Conservation (phyloP, 2,797 vertebrate genomes). For the Clangula hyemalis region DNA sequence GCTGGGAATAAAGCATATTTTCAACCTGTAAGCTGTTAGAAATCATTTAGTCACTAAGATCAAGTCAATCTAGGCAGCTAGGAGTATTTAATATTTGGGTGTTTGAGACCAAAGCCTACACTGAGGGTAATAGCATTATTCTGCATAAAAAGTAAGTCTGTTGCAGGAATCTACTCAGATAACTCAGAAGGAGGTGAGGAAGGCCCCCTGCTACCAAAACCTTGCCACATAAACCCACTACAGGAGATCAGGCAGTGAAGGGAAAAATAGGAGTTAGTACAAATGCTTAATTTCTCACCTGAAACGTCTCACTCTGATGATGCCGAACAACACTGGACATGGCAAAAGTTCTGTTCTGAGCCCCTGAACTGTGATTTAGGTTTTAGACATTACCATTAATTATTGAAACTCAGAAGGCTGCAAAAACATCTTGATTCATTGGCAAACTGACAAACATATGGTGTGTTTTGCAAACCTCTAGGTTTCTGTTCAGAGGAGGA, state of each 20-base stretch:
- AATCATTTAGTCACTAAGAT: neutral
- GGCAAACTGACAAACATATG: slow-evolving; percentile 86
- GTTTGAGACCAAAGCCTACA: neutral
- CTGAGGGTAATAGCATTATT: neutral
- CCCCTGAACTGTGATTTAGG: slow-evolving; percentile 78
- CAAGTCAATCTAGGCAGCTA: neutral
- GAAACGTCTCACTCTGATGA: slow-evolving; percentile 53
- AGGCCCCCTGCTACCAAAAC: neutral
- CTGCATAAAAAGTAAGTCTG: neutral
- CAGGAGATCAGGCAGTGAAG: neutral
- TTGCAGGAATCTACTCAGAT: neutral
- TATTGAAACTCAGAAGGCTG: slow-evolving; percentile 82
- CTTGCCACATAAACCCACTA: too few relatives aligned
- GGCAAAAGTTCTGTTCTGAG: slow-evolving; percentile 69
- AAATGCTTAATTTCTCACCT: slow-evolving; percentile 61
- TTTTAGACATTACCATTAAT: slow-evolving; percentile 85
- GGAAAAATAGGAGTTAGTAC: neutral
- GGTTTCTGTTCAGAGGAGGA: slow-evolving; percentile 79
- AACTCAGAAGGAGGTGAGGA: neutral
- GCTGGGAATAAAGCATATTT: slow-evolving; percentile 39
- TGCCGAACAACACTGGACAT: slow-evolving; percentile 63
- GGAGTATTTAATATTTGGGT: neutral
- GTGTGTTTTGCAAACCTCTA: slow-evolving; percentile 80
- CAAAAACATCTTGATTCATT: slow-evolving; percentile 85
- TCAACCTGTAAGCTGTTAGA: neutral